Conservation (phyloP, 2,113 vertebrate species). For the Chloropsis cyanopogon region DNA sequence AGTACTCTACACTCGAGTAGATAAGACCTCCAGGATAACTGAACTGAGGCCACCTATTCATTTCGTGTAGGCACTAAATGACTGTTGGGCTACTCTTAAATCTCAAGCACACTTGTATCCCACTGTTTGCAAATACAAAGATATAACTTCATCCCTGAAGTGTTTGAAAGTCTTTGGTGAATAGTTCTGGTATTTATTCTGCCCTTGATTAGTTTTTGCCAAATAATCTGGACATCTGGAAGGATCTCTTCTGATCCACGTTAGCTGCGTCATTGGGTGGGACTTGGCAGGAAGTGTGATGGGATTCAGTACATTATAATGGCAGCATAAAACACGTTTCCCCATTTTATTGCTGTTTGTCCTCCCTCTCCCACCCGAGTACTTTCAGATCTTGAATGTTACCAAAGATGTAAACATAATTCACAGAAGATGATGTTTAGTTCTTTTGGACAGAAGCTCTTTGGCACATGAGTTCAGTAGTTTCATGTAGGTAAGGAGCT, state of each 20-base stretch:
- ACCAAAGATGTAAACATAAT: not conserved
- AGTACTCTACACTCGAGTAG: conserved; percentile 70
- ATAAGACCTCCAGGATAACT: conserved; percentile 81
- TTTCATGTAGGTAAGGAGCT: not conserved
- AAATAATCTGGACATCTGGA: not conserved
- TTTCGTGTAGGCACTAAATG: conserved; percentile 31
- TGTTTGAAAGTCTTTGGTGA: not conserved
- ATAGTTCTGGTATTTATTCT: not conserved
- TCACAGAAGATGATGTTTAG: not conserved
- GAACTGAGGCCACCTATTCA: conserved; percentile 72
- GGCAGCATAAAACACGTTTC: not conserved
- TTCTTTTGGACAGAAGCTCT: not conserved
- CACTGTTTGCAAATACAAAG: not conserved
- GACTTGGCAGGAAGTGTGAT: not conserved
- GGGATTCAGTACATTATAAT: not conserved
- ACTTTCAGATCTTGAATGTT: not conserved
- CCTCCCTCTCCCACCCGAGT: not conserved
- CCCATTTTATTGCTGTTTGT: not conserved
- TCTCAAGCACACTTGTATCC: not conserved
- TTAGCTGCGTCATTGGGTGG: not conserved
- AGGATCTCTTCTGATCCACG: not conserved
- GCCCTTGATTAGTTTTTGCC: not conserved
- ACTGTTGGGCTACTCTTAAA: not conserved
- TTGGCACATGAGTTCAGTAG: not conserved
- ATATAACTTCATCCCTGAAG: not conserved